Conservation (phyloP, 2,113 vertebrate genomes). For the Pungitius pungitius region DNA sequence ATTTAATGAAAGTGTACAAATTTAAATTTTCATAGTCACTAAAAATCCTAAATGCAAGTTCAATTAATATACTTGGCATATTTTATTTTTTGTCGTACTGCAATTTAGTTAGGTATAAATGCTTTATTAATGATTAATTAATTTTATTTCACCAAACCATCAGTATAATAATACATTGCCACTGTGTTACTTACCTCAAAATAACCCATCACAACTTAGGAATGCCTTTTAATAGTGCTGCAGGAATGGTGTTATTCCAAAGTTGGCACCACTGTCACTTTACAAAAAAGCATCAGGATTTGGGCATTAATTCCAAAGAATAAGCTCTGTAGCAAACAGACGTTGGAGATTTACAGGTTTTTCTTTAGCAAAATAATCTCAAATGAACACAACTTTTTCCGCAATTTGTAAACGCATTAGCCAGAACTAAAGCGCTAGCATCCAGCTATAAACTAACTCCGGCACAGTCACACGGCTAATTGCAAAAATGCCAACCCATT, state of each 20-base stretch:
- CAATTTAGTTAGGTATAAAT: no score
- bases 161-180: neutral
- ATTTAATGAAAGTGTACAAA: no score
- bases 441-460: neutral
- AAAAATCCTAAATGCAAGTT: neutral
- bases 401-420: neutral
- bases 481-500: neutral
- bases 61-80: neutral
- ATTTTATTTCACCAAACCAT: neutral
- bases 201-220: neutral
- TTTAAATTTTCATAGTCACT: neutral
- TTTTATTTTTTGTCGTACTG: neutral
- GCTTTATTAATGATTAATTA: no score
- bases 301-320: neutral
- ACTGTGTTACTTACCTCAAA: neutral
- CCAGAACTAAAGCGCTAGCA: neutral
- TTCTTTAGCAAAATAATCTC: neutral
- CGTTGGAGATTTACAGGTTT: neutral
- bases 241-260: neutral
- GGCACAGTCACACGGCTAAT: neutral
- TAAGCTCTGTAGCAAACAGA: neutral
- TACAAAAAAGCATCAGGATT: neutral
- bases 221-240: neutral
- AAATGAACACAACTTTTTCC: neutral
- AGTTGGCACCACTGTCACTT: neutral